Percentiles rank a stretch among this genome's conserved stretches.
These are phyloP conservation scores for Molothrus ater DNA, from an alignment of 2,797 vertebrate genomes.

Conservation along the genomic window DNA sequence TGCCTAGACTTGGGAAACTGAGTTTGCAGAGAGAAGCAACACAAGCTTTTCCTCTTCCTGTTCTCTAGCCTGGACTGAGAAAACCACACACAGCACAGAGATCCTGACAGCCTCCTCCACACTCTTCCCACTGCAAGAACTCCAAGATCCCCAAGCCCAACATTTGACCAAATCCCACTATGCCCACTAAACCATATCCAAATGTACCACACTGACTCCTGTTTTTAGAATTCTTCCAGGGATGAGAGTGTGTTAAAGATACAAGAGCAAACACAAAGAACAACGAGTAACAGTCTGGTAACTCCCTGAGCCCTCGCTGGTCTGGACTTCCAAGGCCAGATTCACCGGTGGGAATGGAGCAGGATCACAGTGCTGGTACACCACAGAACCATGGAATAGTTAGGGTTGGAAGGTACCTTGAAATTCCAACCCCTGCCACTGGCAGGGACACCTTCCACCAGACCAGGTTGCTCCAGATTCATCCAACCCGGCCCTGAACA, in stretches of 20 bases:
- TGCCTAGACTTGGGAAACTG: accelerated
- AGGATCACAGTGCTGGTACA: background rate
- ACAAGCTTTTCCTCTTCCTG: background rate
- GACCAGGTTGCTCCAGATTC: background rate
- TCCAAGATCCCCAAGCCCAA: background rate
- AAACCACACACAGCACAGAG: background rate
- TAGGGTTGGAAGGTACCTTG: background rate
- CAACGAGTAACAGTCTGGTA: background rate
- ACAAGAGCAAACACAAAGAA: background rate
- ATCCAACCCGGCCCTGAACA: background rate
- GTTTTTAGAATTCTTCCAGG: background rate
- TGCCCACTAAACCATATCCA: accelerated
- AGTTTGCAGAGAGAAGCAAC: background rate
- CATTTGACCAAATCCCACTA: background rate
- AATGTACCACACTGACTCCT: background rate
- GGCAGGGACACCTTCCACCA: background rate
- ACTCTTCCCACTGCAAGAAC: background rate
- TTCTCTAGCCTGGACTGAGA: accelerated
- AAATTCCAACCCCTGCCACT: background rate
- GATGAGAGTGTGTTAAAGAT: background rate
- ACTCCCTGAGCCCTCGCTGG: background rate
- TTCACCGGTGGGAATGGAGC: background rate
- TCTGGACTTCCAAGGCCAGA: accelerated
- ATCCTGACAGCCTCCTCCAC: background rate
- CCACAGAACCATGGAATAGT: background rate